Percentiles rank a stretch among this genome's conserved stretches.
Evolutionary conservation across 1,140 invertebrate species (phyloP).

Genomic region (Drosophila nannoptera): DNA sequence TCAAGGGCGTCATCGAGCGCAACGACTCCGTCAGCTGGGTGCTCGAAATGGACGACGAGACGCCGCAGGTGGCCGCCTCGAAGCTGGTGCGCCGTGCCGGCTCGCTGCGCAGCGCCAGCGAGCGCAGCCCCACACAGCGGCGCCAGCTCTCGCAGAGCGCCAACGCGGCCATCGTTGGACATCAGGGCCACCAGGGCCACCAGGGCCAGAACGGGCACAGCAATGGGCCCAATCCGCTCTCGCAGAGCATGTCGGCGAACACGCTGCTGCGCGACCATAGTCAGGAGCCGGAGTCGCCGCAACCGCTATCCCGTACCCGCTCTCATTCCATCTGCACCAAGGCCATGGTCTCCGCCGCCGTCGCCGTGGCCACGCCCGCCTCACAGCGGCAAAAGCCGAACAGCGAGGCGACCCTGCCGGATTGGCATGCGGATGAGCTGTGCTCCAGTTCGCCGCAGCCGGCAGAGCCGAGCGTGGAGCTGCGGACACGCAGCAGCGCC

Average conservation of each 20-base stretch:
- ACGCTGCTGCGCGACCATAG: constrained; percentile 62
- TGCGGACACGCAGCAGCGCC: constrained; percentile 58
- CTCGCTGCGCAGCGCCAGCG: constrained; percentile 79
- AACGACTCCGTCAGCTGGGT: constrained; percentile 91
- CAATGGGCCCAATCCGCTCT: constrained; percentile 78
- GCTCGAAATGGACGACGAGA: constrained; percentile 86
- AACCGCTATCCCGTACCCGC: constrained; percentile 55
- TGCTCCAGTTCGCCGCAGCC: constrained; percentile 63
- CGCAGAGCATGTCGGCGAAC: constrained; percentile 81
- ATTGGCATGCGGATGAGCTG: constrained; percentile 43
- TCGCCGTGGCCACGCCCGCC: constrained; percentile 3
- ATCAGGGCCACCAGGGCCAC: too few relatives aligned
- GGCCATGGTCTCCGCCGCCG: too few relatives aligned
- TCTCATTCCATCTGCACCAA: constrained; percentile 71
- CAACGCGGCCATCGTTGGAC: constrained; percentile 20
- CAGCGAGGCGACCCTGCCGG: constrained; percentile 24
- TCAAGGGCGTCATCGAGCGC: constrained; percentile 90
- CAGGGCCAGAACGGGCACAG: constrained; percentile 10
- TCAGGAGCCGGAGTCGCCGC: constrained; percentile 28
- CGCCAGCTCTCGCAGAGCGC: constrained; percentile 76
- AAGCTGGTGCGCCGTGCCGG: constrained; percentile 82
- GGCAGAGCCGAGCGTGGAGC: constrained; percentile 15
- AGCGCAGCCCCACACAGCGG: constrained; percentile 75
- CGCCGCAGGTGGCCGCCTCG: constrained; percentile 83
- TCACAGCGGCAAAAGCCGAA: constrained; percentile 7